Conservation (phyloP, 2,113 vertebrate genomes). For the Hassar affinis region DNA sequence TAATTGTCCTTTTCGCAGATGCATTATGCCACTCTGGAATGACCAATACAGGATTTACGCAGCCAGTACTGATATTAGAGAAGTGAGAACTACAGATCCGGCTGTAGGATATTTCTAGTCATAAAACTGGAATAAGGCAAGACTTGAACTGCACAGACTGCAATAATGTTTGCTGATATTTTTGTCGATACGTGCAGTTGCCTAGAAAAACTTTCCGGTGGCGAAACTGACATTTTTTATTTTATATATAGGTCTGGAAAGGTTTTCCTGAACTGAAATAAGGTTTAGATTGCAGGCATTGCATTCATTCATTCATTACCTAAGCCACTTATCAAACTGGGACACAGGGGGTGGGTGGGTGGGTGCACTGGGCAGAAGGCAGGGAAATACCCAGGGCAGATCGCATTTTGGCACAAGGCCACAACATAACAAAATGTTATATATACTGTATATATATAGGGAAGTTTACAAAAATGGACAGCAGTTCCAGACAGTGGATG, state of each 20-base stretch:
- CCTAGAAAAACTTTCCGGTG: background rate
- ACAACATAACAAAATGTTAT: too few relatives aligned
- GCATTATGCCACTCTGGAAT: background rate
- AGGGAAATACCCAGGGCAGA: too few relatives aligned
- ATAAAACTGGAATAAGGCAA: background rate
- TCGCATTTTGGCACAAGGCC: too few relatives aligned
- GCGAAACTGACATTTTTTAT: background rate
- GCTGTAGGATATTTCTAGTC: background rate
- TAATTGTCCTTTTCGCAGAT: background rate
- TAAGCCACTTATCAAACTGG: too few relatives aligned
- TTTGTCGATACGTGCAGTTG: background rate
- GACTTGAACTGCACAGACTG: background rate
- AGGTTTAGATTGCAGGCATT: background rate
- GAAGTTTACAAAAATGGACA: too few relatives aligned
- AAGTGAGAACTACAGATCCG: background rate
- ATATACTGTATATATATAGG: too few relatives aligned
- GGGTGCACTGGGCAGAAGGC: too few relatives aligned
- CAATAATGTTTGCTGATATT: background rate
- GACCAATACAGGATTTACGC: background rate
- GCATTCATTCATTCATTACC: too few relatives aligned
- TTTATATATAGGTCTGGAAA: background rate
- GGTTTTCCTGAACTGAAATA: background rate
- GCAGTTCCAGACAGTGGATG: too few relatives aligned
- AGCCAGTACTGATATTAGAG: background rate
- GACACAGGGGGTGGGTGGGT: too few relatives aligned